Evolutionary conservation across 2,113 vertebrate species (phyloP), one percentile per base, ranked within the genome.

Genomic region (Colinus virginianus): DNA sequence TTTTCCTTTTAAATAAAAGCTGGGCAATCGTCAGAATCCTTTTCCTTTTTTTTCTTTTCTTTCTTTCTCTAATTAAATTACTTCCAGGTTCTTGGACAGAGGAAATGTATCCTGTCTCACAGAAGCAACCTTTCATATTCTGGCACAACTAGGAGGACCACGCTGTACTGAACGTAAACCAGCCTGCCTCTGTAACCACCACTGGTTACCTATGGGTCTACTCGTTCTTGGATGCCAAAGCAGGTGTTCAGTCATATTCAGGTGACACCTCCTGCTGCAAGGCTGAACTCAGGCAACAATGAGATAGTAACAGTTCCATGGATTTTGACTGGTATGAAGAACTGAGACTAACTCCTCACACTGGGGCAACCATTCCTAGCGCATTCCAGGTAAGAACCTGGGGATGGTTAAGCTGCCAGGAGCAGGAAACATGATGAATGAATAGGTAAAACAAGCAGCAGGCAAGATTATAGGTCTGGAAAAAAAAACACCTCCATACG

Each of bases 351-450:
- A 10, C 45, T 63, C 68, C 68, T 95, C 45, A 34, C 59, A 91
- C 45, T 28, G 55, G 86, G 79, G 55, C 51, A 85, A 36, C 59
- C 40, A 19, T 78, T 61, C 66, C 68, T 81, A 91, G 23, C 46
- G 11, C 11, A 55, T 84, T 63, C 87, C 64, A 84, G 70, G 59
- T 94, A 84, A 95, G 94, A 95, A 68, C 28, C 12, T 43, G 71
- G 20, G 67, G 83, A 49, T 51, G 70, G 38, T 83, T 80, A 67
- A 78, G 49, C n/a, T 94, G 23, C 19, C 90, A 97, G 85, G 40
- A 96, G 61, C 78, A 93, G 86, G 68, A 71, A 85, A 88, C 42
- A 83, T 78, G 81, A 93, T 59, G 51, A 96, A 96, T 82, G 46
- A 40, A 46, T 38, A 89, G 72, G 30, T 40, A 78, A 90, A 96